Base-by-base conservation (phyloP, 2,113 vertebrate genomes). In the Uropsilus gracilis region DNA sequence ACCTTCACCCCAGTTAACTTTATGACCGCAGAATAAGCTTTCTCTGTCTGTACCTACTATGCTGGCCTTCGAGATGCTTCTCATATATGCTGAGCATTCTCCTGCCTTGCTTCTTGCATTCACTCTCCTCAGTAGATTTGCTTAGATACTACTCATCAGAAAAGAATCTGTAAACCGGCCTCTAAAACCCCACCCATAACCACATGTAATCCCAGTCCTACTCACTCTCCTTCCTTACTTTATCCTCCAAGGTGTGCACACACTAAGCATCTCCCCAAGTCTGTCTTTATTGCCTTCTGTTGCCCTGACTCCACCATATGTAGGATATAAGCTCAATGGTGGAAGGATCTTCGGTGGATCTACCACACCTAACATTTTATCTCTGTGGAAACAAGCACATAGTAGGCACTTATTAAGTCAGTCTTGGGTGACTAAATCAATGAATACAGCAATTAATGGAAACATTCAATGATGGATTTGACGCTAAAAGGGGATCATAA, bases 41-140 rank as follows among this genome's bases (percentile, higher is more conserved):
- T 24, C 10, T 37, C 26, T 5, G 46, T 37, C 4, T 32, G 30
- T 4, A 2, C 17, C 32, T 0, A 1, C 63, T 17, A 37, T 11
- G 6, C 14, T 8, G 22, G 48, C 32, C 64, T 59, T 48, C 42
- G 44, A 48, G 24, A 71, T 11, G 46, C 12, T 83, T 55, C 64
- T 32, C 1, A 0, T 34, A 50, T 20, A 30, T 10, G 55, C 11
- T 20, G 46, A 64, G 24, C 3, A 1, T 4, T 63, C n/a, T 73
- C 16, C 11, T 8, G 42, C 14, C 42, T 39, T 4, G 2, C 2
- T 53, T 39, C 80, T 13, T 76, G 39, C 53, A 59, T 57, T 63
- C 8, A 76, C 18, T 3, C 12, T n/a, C 26, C 75, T 28, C 22
- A 22, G 6, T 9, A 8, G 32, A 80, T 53, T n/a, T 89, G 46